Base-by-base conservation (phyloP, 2,113 vertebrate genomes). In the Tetraodon nigroviridis region DNA sequence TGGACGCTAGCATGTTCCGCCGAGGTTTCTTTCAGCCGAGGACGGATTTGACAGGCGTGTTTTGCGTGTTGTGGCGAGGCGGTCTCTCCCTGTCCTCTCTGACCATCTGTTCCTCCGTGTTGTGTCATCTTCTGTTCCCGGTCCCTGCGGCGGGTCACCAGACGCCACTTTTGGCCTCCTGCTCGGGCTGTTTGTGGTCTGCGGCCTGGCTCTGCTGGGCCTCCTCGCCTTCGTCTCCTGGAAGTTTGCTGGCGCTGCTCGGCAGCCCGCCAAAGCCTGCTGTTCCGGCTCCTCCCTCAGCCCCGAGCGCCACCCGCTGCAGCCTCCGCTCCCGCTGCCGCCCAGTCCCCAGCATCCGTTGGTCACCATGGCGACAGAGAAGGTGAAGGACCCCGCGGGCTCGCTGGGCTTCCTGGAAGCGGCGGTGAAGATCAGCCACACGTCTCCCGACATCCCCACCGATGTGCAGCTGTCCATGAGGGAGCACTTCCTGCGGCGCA, bases 401-500 rank as follows among this genome's bases (percentile, higher is more conserved):
- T 77, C 91, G 19, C 64, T 93, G 58, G 92, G 93, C 17, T 95
- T 96, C 89, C 88, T 98, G 77, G 95, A 98, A 77, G 92, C 94
- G 0, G 95, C 95, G 0, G 94, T 98, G 84, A 98, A 97, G 91
- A 97, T 98, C 87, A 98, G 95, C 88, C 95, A 92, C 85, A 98
- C 95, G 0, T 98, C 95, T 0, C 95, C 95, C 0, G 95, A 97
- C 75, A 98, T 98, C 78, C 95, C 95, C 0, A 92, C 95, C 0
- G 95, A 97, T 56, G 95, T 99, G 41, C 95, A 97, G 88, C 94
- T 94, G 86, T 97, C 95, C 6, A 96, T 98, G 91, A 93, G 90
- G 70, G 93, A 96, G 60, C 91, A 93, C 73, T 86, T 93, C 78
- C 90, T 93, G 87, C 85, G 93, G 29, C 92, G 92, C 69, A 90